These are phyloP conservation scores for Harpegnathos saltator DNA, from an alignment of 1,140 invertebrate species.

Conservation along the genomic window DNA sequence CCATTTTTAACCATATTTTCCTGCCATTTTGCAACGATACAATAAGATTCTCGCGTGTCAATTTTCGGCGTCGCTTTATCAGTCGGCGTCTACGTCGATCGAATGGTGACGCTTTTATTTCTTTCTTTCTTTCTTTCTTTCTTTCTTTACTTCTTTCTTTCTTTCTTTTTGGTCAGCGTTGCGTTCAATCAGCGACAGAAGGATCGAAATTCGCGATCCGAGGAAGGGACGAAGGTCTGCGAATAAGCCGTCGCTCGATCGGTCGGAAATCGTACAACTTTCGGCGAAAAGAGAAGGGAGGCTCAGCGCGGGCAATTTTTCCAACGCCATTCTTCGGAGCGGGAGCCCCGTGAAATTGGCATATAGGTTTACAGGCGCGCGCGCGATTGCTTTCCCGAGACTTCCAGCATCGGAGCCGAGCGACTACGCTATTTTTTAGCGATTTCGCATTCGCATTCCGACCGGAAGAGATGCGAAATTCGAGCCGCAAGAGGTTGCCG, in stretches of 20 bases:
- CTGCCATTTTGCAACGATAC: too few species aligned
- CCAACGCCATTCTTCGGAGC: slow-evolving; percentile 30
- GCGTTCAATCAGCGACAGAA: background rate
- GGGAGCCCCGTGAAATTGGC: slow-evolving; percentile 57
- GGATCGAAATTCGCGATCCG: slow-evolving; percentile 2
- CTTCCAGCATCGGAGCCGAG: slow-evolving; percentile 1
- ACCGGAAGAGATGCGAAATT: slow-evolving; percentile 22
- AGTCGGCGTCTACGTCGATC: too few species aligned
- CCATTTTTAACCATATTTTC: too few species aligned
- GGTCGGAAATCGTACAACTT: slow-evolving; percentile 46
- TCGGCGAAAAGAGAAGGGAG: slow-evolving; percentile 22
- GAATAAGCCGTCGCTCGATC: slow-evolving; percentile 41
- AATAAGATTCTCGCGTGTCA: too few species aligned
- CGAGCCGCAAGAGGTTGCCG: slow-evolving; percentile 22
- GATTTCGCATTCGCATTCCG: slow-evolving; percentile 17
- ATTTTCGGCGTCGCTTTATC: too few species aligned
- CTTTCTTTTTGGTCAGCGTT: too few species aligned
- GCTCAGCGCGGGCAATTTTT: slow-evolving; percentile 31
- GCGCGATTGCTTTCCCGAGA: slow-evolving; percentile 59
- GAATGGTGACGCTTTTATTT: too few species aligned
- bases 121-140: too few species aligned
- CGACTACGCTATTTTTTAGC: slow-evolving; percentile 46
- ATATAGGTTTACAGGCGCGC: slow-evolving; percentile 56
- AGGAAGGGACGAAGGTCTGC: slow-evolving; percentile 1
- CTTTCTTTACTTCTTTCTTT: too few species aligned